Evolutionary conservation across 1,140 invertebrate genomes (phyloP), one percentile per base, ranked within the genome.

Genomic region (Nasonia vitripennis): DNA sequence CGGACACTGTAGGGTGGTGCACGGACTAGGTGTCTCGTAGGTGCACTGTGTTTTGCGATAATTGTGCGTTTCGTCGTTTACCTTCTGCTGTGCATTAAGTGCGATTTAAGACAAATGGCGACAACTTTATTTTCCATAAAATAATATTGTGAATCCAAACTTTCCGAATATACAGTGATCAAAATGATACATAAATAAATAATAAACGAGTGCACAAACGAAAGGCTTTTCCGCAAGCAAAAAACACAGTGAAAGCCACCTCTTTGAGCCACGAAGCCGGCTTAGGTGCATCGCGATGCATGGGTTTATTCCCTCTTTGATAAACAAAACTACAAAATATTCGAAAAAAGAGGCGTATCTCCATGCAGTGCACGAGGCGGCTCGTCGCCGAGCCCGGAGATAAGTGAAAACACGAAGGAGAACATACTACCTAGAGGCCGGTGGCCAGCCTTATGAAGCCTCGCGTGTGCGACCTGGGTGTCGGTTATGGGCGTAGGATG

Each of bases 391-490:
- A 62, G 55, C 5, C 55, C 3, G 17, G 20, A 62, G 55, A 62
- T 62, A 62, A 62, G 55, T 62, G 14, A 78, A 71, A 84, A 51
- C 41, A 67, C 31, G 27, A 11, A 75, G 90, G 90, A 90, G 90
- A 93, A 93, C 93, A 93, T 93, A 93, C 93, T 93, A 93, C 97
- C 97, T 91, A 98, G 94, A 85, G 97, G 97, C 87, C 97, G 95
- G 89, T 96, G 96, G 88, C 95, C 94, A 92, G 95, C 94, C 93
- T 96, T 97, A 92, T 95, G 95, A 41, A 97, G 94, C 90, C 96
- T 95, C 87, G 96, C 96, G 90, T 96, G 95, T 81, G 96, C 96
- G 87, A 95, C 95, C 90, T 96, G 95, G 84, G 94, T 94, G 91
- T 96, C 95, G 62, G 95, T 95, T 85, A 95, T 95, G n/a, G 94